phyloP scores from a whole-genome alignment of 2,888 invertebrate genomes.

The Digitonthophagus gazella region DNA sequence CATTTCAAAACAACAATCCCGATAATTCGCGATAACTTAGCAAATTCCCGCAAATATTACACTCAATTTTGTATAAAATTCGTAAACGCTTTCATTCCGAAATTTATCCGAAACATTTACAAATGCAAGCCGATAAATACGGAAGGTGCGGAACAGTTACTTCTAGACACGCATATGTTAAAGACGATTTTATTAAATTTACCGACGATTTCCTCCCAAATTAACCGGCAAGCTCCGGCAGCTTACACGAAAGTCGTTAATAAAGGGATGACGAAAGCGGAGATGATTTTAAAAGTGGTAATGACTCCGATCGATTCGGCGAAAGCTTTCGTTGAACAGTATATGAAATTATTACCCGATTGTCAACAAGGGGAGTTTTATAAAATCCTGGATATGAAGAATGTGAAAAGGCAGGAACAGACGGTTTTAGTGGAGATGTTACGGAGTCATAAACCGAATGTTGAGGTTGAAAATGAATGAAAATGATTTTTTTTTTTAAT shows the following conservation, averaged over 20 bases:
- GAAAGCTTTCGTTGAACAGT: conserved; percentile 84
- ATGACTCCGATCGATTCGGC: conserved; percentile 88
- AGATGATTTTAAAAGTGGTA: conserved; percentile 97
- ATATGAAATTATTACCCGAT: conserved; percentile 85
- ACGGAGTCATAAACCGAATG: conserved; percentile 48
- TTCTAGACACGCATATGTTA: conserved; percentile 91
- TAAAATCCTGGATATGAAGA: conserved; percentile 95
- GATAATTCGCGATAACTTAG: conserved; percentile 81
- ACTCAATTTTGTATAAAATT: conserved; percentile 97
- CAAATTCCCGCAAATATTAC: conserved; percentile 93
- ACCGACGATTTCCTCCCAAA: conserved; percentile 88
- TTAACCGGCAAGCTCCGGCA: conserved; percentile 84
- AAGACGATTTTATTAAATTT: conserved; percentile 92
- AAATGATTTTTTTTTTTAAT: no score
- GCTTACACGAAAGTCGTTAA: conserved; percentile 75
- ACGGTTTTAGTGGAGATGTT: conserved; percentile 59
- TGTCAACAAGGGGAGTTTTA: conserved; percentile 88
- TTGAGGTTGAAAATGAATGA: conserved; percentile 20
- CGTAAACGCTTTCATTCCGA: conserved; percentile 92
- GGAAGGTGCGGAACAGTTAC: conserved; percentile 90
- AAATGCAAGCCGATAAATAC: conserved; percentile 87
- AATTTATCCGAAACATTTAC: conserved; percentile 86
- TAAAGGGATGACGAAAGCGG: conserved; percentile 93
- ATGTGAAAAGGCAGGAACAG: conserved; percentile 60
- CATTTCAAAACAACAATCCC: conserved; percentile 87